A percentile compares a stretch with the other conserved stretches of the same genome.
Evolutionary conservation across 2,113 vertebrate genomes (phyloP).

Genomic region (Cyanoramphus novaezelandiae): DNA sequence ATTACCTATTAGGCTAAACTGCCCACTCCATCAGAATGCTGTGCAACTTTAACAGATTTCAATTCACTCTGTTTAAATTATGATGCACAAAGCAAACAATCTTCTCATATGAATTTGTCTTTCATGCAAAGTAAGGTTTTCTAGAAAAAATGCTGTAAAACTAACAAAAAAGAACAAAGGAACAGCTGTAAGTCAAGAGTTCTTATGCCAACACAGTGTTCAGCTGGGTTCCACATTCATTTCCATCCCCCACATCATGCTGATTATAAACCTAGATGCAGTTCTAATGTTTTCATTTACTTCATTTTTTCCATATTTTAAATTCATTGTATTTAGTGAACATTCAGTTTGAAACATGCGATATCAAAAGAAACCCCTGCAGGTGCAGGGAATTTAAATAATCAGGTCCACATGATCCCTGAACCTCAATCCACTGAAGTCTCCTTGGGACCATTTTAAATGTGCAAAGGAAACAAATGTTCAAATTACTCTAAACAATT

Average conservation of each 20-base stretch:
- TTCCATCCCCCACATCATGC: constrained; percentile 45
- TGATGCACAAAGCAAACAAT: constrained; percentile 42
- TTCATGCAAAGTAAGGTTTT: constrained; percentile 63
- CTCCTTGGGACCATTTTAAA: constrained; percentile 22
- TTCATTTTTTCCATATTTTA: constrained; percentile 57
- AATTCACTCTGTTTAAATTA: constrained; percentile 35
- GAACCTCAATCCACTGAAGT: constrained; percentile 11
- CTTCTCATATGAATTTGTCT: constrained; percentile 47
- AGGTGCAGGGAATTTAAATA: constrained; percentile 55
- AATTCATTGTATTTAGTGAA: constrained; percentile 58
- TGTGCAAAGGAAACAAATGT: constrained; percentile 49
- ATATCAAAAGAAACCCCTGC: constrained; percentile 36
- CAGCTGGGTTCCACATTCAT: constrained; percentile 68
- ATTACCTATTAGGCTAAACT: background rate
- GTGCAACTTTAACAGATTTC: constrained; percentile 15
- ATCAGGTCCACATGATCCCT: constrained; percentile 34
- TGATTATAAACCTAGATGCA: constrained; percentile 63
- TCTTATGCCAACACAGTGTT: constrained; percentile 65
- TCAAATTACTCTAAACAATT: constrained; percentile 27
- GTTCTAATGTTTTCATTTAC: constrained; percentile 63
- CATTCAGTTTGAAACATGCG: constrained; percentile 20
- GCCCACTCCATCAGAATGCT: constrained; percentile 3
- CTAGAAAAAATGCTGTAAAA: constrained; percentile 42
- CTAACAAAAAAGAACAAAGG: constrained; percentile 65
- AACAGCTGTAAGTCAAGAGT: constrained; percentile 68